Evolutionary conservation across 2,113 vertebrate genomes (phyloP).

Genomic region (Nycticryphes semicollaris): DNA sequence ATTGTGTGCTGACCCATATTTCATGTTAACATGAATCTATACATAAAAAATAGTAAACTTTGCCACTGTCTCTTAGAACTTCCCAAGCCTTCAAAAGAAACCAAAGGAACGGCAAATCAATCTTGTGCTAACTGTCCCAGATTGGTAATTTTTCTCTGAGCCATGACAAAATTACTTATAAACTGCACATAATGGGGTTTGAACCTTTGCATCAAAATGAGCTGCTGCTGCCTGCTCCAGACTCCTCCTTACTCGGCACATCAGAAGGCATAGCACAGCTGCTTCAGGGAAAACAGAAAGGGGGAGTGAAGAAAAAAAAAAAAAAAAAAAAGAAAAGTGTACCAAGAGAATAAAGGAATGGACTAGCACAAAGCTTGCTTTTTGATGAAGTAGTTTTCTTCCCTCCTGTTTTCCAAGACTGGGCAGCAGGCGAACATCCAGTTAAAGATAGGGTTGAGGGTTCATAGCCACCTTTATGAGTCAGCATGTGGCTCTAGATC

Average conservation of each 20-base stretch:
- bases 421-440: neutral
- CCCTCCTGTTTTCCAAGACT: neutral
- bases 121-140: conserved; percentile 24
- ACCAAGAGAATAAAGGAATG: neutral
- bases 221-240: neutral
- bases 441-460: neutral
- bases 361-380: neutral
- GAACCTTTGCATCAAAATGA: conserved; percentile 6
- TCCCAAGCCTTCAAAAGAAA: neutral
- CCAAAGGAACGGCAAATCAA: neutral
- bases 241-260: neutral
- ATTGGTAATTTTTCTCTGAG: conserved; percentile 23
- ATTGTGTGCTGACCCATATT: conserved; percentile 20
- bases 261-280: neutral
- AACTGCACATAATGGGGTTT: neutral
- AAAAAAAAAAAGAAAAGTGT: neutral
- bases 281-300: neutral
- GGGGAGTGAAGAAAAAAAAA: too few relatives aligned
- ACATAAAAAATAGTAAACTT: neutral
- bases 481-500: neutral
- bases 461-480: neutral
- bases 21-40: conserved; percentile 28
- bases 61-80: conserved; percentile 2
- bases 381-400: neutral
- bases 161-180: conserved; percentile 1